A percentile compares a stretch with the other conserved stretches of the same genome.
These are phyloP conservation scores for Sebastes trivittatus DNA, from an alignment of 2,797 vertebrate genomes.

Conservation along the genomic window DNA sequence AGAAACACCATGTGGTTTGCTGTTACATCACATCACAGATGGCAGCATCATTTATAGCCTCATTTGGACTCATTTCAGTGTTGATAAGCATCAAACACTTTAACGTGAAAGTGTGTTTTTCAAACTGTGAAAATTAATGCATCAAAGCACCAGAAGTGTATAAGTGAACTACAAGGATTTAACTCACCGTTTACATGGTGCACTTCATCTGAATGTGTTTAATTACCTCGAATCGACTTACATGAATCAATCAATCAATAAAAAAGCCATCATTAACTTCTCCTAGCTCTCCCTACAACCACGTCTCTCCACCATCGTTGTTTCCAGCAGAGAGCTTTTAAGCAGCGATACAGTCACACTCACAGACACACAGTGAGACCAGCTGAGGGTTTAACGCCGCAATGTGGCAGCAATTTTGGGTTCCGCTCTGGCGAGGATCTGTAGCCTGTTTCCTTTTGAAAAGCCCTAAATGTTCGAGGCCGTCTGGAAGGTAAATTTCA, in stretches of 20 bases:
- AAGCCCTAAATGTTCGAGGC: constrained; percentile 52
- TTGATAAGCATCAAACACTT: not conserved
- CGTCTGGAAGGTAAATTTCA: constrained; percentile 71
- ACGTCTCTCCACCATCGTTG: not conserved
- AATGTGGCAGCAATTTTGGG: constrained; percentile 80
- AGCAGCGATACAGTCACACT: not conserved
- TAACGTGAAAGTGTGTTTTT: not conserved
- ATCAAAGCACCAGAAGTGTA: not conserved
- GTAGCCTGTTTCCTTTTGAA: constrained; percentile 62
- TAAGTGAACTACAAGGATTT: not conserved
- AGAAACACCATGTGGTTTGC: not conserved
- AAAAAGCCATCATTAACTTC: not conserved
- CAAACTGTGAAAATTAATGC: not conserved
- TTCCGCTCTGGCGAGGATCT: constrained; percentile 51
- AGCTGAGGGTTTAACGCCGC: constrained; percentile 24
- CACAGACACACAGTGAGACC: not conserved
- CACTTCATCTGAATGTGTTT: not conserved
- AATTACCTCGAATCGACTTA: not conserved
- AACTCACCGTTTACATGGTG: not conserved
- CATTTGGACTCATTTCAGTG: not conserved
- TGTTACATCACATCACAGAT: not conserved
- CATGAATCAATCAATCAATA: not conserved
- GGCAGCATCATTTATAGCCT: not conserved
- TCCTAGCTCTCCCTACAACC: not conserved
- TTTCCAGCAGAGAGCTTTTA: not conserved